Base-by-base conservation (phyloP, 2,888 invertebrate genomes). In the Xestobium rufovillosum region DNA sequence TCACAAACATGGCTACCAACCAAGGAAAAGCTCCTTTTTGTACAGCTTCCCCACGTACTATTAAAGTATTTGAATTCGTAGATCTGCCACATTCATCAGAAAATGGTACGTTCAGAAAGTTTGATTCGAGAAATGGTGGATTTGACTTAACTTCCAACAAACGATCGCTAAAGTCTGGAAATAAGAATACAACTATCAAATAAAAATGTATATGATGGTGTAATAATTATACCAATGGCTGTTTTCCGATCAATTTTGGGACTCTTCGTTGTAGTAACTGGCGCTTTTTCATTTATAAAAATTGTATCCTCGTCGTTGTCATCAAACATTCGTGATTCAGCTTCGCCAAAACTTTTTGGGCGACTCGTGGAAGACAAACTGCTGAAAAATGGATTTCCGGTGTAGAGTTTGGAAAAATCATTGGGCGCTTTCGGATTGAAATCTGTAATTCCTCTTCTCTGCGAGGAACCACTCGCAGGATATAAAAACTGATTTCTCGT, bases 21-120 rank as follows among this genome's bases (percentile, higher is more conserved):
- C 66, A 66, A 4, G 66, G 66, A 39, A 57, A 63, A 3, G 61
- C 60, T 0, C 61, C 60, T 31, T 55, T 52, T 4, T 52, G 47
- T 1, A 61, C 56, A 1, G 42, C 34, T 2, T 51, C 39, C 3
- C 64, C 64, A 36, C 60, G 50, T 2, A 60, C 48, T 2, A 65
- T 50, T 16, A 65, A 44, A 3, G 53, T 49, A 40, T 59, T 64
- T 1, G 59, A 51, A 2, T 51, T 42, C 4, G 56, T 27, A 3
- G 59, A 51, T 32, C 51, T 45, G 3, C 65, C 65, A 31, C 63
- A 63, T 2, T 50, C 34, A 12, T 46, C 50, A 6, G 32, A 17
- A 16, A 31, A 39, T 4, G 45, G 47, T 4, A 4, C 3, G 6
- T 4, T 15, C 3, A 9, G 3, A 3, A 25, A 15, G 10, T 19